Evolutionary conservation across 1,140 invertebrate genomes (phyloP), one percentile per base, ranked within the genome.

Genomic region (Sminthurinus signatus): DNA sequence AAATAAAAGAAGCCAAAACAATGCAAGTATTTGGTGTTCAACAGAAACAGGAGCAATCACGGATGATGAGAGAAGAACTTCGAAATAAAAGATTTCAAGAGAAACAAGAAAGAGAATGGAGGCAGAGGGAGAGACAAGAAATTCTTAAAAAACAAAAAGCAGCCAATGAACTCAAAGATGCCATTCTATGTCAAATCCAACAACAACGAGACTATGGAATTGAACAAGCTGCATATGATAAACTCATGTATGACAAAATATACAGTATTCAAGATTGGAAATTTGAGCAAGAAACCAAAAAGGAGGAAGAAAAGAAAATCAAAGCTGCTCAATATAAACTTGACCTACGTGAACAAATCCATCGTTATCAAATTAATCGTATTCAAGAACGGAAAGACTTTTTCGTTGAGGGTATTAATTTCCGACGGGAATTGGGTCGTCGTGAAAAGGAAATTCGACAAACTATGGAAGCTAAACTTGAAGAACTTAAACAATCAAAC

Each of bases 331-430:
- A 64, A n/a, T 68, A 71, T 46, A 62, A 62, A 43, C 64, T 58
- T 28, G 70, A 65, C 43, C 57, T 71, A 1, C 51, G 51, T 19
- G 70, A 71, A 31, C 70, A 71, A 64, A 67, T 71, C 55, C 70
- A 71, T 55, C n/a, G 55, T n/a, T 62, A 55, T 29, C 59, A 71
- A 60, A 1, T 71, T 21, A 14, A 48, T 0, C 65, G 62, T 25
- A 43, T 71, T 50, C 44, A 68, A 50, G 70, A 71, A 27, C 52
- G 67, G 4, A 68, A 71, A 51, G 52, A 61, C 17, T 60, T 65
- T 57, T 71, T 58, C 36, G 46, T 68, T 50, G 70, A 71, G 21
- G 70, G 66, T 19, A 68, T 71, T 32, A 64, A 48, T 32, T 52
- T 61, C 8, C 32, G 65, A n/a, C 36, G 46, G 25, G 50, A 63